These are phyloP conservation scores for Saguinus imperator DNA, from an alignment of 2,113 vertebrate species.

Conservation along the genomic window DNA sequence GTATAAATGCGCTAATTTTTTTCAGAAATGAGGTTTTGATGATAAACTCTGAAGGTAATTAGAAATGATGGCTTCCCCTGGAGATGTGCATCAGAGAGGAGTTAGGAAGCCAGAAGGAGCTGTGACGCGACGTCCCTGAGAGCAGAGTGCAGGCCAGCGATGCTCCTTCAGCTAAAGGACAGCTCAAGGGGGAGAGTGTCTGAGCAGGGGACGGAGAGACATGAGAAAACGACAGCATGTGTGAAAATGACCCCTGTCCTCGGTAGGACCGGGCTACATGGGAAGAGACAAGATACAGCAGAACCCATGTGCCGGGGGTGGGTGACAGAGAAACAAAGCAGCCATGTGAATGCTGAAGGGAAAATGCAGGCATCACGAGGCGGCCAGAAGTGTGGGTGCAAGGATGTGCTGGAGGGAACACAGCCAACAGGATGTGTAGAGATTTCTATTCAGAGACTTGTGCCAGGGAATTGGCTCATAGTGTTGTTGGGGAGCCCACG, in stretches of 20 bases:
- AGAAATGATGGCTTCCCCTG: background rate
- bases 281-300: background rate
- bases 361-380: fast-evolving
- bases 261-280: background rate
- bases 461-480: background rate
- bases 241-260: background rate
- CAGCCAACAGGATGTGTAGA: background rate
- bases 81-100: background rate
- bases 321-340: too few species aligned
- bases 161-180: background rate
- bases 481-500: background rate
- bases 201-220: background rate
- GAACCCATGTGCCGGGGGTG: fast-evolving
- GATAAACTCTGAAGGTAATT: background rate
- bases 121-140: fast-evolving
- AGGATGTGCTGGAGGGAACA: fast-evolving
- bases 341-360: too few species aligned
- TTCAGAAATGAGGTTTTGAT: background rate
- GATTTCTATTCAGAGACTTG: background rate
- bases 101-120: fast-evolving
- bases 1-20: background rate
- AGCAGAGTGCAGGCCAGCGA: background rate
- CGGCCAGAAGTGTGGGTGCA: background rate
- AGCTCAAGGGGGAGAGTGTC: background rate
- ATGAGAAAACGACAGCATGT: background rate